These are phyloP conservation scores for Hypomecis atomaria DNA, from an alignment of 2,888 invertebrate genomes.

Conservation along the genomic window DNA sequence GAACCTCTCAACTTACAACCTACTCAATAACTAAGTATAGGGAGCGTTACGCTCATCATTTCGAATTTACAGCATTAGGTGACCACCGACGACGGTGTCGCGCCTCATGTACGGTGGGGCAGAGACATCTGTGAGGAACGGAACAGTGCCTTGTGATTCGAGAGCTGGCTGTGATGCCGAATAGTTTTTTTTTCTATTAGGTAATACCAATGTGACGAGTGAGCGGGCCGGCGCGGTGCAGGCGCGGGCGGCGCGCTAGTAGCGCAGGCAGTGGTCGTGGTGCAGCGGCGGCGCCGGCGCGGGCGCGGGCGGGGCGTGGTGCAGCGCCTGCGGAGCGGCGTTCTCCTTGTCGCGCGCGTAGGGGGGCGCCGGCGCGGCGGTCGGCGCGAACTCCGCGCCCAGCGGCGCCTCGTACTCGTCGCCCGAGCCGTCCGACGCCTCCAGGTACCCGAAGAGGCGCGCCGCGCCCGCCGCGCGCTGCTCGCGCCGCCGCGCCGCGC, in stretches of 20 bases:
- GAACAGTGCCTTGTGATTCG: too few relatives aligned
- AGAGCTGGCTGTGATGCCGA: too few relatives aligned
- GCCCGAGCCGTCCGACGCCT: constrained; percentile 89
- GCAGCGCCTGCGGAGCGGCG: constrained; percentile 74
- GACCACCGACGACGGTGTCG: too few relatives aligned
- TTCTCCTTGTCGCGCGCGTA: constrained; percentile 76
- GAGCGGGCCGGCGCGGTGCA: too few relatives aligned
- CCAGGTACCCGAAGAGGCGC: constrained; percentile 89
- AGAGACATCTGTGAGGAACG: not conserved
- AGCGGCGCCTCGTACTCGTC: constrained; percentile 73
- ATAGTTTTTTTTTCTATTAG: too few relatives aligned
- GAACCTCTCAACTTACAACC: too few relatives aligned
- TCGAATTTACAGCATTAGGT: too few relatives aligned
- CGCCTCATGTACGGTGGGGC: not conserved
- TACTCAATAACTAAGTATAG: too few relatives aligned
- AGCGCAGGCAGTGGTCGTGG: constrained; percentile 79
- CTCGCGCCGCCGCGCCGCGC: constrained; percentile 57
- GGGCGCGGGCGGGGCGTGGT: constrained; percentile 56
- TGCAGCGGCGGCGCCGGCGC: constrained; percentile 69
- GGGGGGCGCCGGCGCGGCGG: constrained; percentile 48
- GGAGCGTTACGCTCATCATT: too few relatives aligned
- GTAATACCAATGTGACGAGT: not conserved
- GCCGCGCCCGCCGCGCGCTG: constrained; percentile 83
- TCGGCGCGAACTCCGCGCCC: constrained; percentile 43
- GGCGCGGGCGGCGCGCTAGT: constrained; percentile 49